Conservation (phyloP, 2,797 vertebrate genomes). For the Peromyscus nudipes region DNA sequence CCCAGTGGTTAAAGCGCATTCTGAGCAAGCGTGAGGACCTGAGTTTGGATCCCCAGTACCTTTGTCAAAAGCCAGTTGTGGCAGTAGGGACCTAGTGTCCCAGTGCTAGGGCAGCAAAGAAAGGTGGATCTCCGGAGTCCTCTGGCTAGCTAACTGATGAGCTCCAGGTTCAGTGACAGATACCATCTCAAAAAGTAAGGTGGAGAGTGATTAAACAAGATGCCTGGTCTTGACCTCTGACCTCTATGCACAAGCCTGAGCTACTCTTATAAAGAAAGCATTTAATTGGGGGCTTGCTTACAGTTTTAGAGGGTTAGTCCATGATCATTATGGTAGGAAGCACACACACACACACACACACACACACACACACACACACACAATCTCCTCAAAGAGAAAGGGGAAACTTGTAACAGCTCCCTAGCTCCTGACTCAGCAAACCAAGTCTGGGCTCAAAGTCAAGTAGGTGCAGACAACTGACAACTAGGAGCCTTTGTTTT, state of each 20-base stretch:
- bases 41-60: neutral
- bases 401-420: neutral
- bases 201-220: neutral
- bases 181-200: neutral
- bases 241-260: neutral
- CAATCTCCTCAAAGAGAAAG: conserved; percentile 25
- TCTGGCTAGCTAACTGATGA: neutral
- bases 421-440: neutral
- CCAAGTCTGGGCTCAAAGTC: neutral
- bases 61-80: neutral
- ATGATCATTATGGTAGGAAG: neutral
- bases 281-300: neutral
- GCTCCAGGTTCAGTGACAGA: no score
- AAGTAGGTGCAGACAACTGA: neutral
- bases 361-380: no score
- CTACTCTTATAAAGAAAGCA: neutral
- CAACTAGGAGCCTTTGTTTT: neutral
- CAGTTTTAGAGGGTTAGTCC: neutral
- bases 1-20: no score
- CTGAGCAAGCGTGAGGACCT: no score
- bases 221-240: neutral
- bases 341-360: neutral
- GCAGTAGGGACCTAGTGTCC: no score
- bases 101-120: neutral
- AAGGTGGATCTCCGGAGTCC: neutral